These are phyloP conservation scores for Anarhynchus alexandrinus DNA, from an alignment of 2,113 vertebrate genomes.

Conservation along the genomic window DNA sequence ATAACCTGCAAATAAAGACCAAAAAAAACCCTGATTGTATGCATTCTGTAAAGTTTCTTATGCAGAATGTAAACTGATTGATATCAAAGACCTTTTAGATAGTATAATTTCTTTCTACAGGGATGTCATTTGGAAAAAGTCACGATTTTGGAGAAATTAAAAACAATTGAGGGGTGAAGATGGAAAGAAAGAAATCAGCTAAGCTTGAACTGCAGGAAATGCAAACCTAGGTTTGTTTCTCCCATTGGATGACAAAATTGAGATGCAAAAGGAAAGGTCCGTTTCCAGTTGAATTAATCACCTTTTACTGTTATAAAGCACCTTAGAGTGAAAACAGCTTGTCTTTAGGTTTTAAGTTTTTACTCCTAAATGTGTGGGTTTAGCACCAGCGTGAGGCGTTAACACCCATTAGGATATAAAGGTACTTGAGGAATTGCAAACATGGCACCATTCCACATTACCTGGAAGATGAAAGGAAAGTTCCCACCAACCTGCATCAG, in stretches of 20 bases:
- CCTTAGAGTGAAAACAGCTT: neutral
- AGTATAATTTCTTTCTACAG: neutral
- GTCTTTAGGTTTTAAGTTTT: neutral
- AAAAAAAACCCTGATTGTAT: neutral
- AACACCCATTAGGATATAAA: accelerated
- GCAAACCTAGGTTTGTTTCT: neutral
- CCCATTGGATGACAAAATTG: neutral
- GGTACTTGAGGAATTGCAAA: neutral
- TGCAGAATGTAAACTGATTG: neutral
- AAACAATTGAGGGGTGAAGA: neutral
- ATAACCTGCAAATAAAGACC: neutral
- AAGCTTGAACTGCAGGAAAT: neutral
- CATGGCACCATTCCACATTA: accelerated
- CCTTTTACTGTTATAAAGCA: neutral
- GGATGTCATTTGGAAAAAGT: neutral
- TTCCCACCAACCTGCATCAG: neutral
- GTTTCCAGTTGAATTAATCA: neutral
- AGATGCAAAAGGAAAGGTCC: neutral
- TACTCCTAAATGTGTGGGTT: neutral
- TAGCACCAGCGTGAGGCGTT: neutral
- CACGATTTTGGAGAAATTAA: neutral
- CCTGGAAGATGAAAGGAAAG: neutral
- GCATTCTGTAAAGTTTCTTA: neutral
- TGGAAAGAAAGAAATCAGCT: neutral
- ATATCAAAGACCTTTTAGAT: neutral